Evolutionary conservation across 2,888 invertebrate genomes (phyloP), one percentile per base, ranked within the genome.

Genomic region (Eupithecia centaureata): DNA sequence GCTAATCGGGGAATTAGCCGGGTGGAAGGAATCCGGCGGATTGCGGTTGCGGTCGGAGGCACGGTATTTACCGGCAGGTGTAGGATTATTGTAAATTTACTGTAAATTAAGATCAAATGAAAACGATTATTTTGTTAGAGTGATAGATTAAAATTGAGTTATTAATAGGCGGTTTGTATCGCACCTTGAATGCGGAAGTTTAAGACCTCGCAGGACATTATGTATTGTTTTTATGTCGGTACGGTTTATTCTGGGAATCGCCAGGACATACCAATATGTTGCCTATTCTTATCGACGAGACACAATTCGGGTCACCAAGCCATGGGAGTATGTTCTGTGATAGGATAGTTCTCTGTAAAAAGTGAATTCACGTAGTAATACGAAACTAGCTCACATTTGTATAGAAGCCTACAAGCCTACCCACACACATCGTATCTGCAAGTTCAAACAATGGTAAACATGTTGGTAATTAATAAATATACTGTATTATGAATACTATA

Each of bases 1-100:
- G 69, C 52, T 73, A 73, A 72, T 73, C 65, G 63, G 54, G n/a
- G 63, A 71, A 70, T 67, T 51, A 61, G 18, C 62, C 62, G 52
- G 59, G 54, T 38, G 47, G 66, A 33, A 64, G 65, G 42, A 18
- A 42, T 18, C 18, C 42, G 42, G 18, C 18, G 18, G 18, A 18
- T 42, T 42, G 42, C 10, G 42, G 42, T 42, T 3, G 42, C 18
- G 18, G 42, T 10, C 18, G 42, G n/a, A 8, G 18, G 38, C 3
- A 42, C 42, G 18, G 8, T 0, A n/a, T 38, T 7, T 18, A 42
- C 8, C 42, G 18, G 5, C 42, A 42, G 42, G 42, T 42, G 5
- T 42, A 18, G 7, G 18, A 18, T 42, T 42, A n/a, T n/a, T n/a
- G n/a, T n/a, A n/a, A 2, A 18, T 18, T 18, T 18, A n/a, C 18